These are phyloP conservation scores for Pseudomyrmex cubaensis DNA, from an alignment of 1,140 invertebrate genomes.

Conservation along the genomic window DNA sequence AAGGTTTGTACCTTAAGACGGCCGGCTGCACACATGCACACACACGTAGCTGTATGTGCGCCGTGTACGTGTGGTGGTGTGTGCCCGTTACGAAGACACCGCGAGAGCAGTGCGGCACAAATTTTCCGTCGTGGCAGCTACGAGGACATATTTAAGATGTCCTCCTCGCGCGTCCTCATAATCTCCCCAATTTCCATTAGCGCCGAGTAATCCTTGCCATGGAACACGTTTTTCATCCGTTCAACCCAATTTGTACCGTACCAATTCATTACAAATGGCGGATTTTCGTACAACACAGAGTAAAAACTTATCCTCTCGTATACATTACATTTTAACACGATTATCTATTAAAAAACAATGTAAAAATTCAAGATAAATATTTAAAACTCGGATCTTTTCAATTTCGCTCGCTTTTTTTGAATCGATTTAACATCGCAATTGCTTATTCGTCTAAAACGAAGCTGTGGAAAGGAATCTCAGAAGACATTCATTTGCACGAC, in stretches of 20 bases:
- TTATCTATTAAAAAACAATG: too few relatives aligned
- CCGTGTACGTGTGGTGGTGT: conserved; percentile 4
- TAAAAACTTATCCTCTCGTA: neutral
- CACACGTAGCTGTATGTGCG: neutral
- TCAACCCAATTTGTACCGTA: neutral
- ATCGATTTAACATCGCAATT: neutral
- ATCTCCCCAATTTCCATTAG: conserved; percentile 81
- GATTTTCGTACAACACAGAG: neutral
- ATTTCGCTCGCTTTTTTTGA: neutral
- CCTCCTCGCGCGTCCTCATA: conserved; percentile 73
- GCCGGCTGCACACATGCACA: conserved; percentile 21
- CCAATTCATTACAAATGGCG: conserved; percentile 16
- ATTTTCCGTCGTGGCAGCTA: conserved; percentile 68
- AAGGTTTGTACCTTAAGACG: conserved; percentile 66
- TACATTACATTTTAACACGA: too few relatives aligned
- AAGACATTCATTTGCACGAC: conserved; percentile 6
- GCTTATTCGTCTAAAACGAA: neutral
- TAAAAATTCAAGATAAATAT: neutral
- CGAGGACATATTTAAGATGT: conserved; percentile 73
- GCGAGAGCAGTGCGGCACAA: conserved; percentile 61
- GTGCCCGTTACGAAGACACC: conserved; percentile 30
- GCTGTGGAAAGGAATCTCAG: neutral
- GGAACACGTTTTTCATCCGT: conserved; percentile 41
- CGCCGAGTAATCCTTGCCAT: conserved; percentile 57
- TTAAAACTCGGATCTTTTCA: neutral